Percentiles rank a stretch among this genome's conserved stretches.
Conservation (phyloP, 2,113 vertebrate species). For the Perca schrenkii region DNA sequence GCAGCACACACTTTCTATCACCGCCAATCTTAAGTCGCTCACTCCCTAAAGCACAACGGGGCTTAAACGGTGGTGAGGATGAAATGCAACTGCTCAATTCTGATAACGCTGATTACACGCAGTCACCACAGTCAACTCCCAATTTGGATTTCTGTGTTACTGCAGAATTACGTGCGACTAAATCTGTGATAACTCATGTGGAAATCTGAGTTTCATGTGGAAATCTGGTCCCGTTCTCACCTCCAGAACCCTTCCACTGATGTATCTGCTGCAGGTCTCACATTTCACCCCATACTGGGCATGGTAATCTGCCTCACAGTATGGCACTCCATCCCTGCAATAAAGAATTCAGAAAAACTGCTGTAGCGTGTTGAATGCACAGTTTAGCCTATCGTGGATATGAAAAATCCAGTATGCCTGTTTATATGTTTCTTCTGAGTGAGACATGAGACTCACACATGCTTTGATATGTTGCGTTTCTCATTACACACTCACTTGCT, state of each 20-base stretch:
- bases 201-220: not conserved
- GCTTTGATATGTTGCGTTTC: not conserved
- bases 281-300: conserved; percentile 98
- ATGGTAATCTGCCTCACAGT: conserved; percentile 98
- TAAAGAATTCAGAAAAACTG: conserved; percentile 29
- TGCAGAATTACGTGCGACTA: not conserved
- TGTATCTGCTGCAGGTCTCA: conserved; percentile 96
- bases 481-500: conserved; percentile 91
- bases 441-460: not conserved
- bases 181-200: conserved; percentile 2
- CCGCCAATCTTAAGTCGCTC: conserved; percentile 47
- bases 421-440: not conserved
- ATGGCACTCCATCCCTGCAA: conserved; percentile 93
- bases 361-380: not conserved
- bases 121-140: conserved; percentile 25
- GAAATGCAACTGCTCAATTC: conserved; percentile 43
- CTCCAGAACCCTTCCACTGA: conserved; percentile 98
- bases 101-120: conserved; percentile 55
- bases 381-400: not conserved
- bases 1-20: conserved; percentile 36
- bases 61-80: conserved; percentile 50
- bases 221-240: conserved; percentile 83
- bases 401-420: not conserved
- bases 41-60: conserved; percentile 44
- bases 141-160: conserved; percentile 28